Evolutionary conservation across 2,888 invertebrate genomes (phyloP).

Genomic region (Cosmorhoe ocellata): DNA sequence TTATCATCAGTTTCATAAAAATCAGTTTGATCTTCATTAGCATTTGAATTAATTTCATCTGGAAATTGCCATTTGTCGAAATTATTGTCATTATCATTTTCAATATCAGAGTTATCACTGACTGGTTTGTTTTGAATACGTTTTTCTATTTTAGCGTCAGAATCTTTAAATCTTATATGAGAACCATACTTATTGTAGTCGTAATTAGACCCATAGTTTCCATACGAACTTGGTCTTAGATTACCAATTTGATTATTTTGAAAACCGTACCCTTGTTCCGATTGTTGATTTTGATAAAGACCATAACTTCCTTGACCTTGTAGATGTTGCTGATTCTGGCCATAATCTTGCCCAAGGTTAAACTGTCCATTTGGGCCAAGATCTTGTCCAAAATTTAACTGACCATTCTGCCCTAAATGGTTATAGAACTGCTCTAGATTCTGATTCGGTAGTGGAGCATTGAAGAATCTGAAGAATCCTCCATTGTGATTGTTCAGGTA

Average conservation of each 20-base stretch:
- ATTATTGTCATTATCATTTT: slow-evolving; percentile 25
- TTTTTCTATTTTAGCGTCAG: slow-evolving; percentile 47
- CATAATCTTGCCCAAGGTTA: slow-evolving; percentile 12
- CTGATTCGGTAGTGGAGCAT: slow-evolving; percentile 50
- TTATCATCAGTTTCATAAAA: slow-evolving; percentile 22
- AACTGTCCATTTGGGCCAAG: slow-evolving; percentile 8
- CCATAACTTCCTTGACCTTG: slow-evolving; percentile 31
- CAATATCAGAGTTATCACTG: slow-evolving; percentile 24
- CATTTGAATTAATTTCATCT: slow-evolving; percentile 32
- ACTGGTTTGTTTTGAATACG: slow-evolving; percentile 63
- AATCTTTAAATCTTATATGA: slow-evolving; percentile 37
- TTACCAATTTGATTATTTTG: slow-evolving; percentile 22
- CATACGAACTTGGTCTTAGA: slow-evolving; percentile 27
- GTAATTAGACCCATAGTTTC: slow-evolving; percentile 46
- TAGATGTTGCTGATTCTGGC: slow-evolving; percentile 19
- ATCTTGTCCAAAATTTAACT: slow-evolving; percentile 16
- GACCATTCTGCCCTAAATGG: slow-evolving; percentile 51
- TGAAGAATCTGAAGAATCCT: slow-evolving; percentile 92
- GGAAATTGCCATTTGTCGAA: slow-evolving; percentile 59
- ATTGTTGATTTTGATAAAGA: slow-evolving; percentile 21
- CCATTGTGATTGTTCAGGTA: slow-evolving; percentile 94
- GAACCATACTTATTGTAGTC: slow-evolving; percentile 38
- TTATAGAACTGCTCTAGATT: slow-evolving; percentile 67
- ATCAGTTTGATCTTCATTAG: slow-evolving; percentile 9
- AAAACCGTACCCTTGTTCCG: slow-evolving; percentile 27